phyloP scores from a whole-genome alignment of 2,113 vertebrate species.

The Paradisaea rubra region DNA sequence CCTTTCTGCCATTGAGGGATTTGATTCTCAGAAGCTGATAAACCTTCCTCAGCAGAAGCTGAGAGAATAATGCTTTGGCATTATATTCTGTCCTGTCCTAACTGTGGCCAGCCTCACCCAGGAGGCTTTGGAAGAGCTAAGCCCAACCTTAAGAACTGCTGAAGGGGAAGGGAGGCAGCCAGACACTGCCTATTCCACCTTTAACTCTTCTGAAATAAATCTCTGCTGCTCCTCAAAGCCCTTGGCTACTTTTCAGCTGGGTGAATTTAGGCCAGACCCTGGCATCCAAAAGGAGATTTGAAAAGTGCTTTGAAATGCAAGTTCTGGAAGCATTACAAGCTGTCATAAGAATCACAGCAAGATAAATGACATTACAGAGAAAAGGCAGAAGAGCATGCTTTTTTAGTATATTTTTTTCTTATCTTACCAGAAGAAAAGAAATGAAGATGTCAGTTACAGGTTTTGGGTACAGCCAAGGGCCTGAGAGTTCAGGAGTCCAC shows the following conservation, averaged over 20 bases:
- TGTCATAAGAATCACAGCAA: neutral
- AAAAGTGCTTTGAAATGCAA: neutral
- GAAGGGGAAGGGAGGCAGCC: neutral
- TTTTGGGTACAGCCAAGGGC: neutral
- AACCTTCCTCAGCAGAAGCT: neutral
- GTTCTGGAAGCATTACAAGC: conserved; percentile 3
- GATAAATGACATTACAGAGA: neutral
- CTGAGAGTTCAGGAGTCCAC: neutral
- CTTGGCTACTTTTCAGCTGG: neutral
- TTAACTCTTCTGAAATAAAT: neutral
- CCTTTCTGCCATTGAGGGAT: neutral
- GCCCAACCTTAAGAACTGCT: neutral
- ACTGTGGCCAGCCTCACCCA: neutral
- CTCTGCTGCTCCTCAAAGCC: neutral
- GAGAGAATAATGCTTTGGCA: neutral
- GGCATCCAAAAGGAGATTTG: neutral
- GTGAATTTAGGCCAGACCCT: neutral
- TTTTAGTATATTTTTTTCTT: neutral
- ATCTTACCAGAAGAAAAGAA: neutral
- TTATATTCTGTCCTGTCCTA: neutral
- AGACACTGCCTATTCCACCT: neutral
- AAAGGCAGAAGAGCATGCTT: neutral
- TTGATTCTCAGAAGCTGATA: neutral
- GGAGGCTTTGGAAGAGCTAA: neutral
- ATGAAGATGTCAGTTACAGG: neutral